A percentile compares a stretch with the other conserved stretches of the same genome.
Evolutionary conservation across 2,888 invertebrate genomes (phyloP).

Genomic region (Xylocampa areola): DNA sequence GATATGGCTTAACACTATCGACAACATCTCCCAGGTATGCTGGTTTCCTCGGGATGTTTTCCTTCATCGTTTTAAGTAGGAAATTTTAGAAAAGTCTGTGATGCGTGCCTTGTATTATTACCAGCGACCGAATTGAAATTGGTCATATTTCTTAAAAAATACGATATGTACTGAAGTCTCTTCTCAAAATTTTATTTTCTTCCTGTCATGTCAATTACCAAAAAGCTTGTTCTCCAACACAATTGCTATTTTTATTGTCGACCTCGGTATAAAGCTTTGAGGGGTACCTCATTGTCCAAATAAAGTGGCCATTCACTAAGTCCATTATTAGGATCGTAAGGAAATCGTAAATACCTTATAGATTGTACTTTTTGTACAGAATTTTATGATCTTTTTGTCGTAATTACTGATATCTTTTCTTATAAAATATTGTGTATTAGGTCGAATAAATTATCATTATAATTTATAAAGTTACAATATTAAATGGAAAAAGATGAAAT

Average conservation of each 20-base stretch:
- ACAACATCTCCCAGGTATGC: too few relatives aligned
- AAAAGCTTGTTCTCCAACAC: constrained; percentile 19
- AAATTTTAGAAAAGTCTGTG: too few relatives aligned
- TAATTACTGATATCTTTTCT: constrained; percentile 1
- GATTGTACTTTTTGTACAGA: constrained; percentile 60
- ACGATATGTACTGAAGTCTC: background rate
- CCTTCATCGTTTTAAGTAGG: too few relatives aligned
- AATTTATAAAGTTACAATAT: too few relatives aligned
- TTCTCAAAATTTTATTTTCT: background rate
- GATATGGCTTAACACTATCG: too few relatives aligned
- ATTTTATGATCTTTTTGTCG: constrained; percentile 19
- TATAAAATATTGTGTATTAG: background rate
- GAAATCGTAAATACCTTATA: constrained; percentile 72
- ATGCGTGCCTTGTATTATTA: too few relatives aligned
- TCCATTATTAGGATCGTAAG: constrained; percentile 66
- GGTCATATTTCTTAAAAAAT: background rate
- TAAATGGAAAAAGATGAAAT: too few relatives aligned
- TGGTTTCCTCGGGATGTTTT: too few relatives aligned
- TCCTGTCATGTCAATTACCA: constrained; percentile 14
- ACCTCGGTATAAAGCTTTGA: constrained; percentile 37
- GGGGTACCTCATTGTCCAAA: constrained; percentile 47
- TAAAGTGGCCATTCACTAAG: constrained; percentile 60
- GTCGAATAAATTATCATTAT: background rate
- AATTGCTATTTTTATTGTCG: constrained; percentile 32
- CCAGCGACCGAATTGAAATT: too few relatives aligned